Evolutionary conservation across 2,113 vertebrate species (phyloP).

Genomic region (Riparia riparia): DNA sequence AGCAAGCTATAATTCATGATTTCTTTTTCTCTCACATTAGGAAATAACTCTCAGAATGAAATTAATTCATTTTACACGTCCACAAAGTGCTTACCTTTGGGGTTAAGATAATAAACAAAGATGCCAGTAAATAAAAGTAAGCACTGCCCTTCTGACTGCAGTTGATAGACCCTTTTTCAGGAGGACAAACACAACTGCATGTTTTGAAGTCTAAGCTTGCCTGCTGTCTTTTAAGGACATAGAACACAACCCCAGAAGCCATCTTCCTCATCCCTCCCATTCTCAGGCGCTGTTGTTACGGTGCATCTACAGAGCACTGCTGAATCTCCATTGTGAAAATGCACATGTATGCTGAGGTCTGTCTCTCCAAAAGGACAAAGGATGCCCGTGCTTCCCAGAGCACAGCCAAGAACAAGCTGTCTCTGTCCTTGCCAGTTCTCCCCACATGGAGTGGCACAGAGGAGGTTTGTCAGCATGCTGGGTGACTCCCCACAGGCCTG

Average conservation of each 20-base stretch:
- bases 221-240: background rate
- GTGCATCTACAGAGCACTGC: rapidly evolving
- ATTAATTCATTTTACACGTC: background rate
- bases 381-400: rapidly evolving
- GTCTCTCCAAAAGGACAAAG: background rate
- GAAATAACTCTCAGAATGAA: background rate
- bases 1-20: background rate
- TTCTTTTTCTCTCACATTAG: background rate
- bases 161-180: background rate
- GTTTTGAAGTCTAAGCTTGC: background rate
- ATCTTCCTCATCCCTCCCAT: background rate
- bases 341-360: rapidly evolving
- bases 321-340: background rate
- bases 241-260: background rate
- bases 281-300: background rate
- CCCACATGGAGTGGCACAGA: rapidly evolving
- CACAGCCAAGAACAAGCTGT: background rate
- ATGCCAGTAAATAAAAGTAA: background rate
- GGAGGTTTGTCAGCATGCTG: background rate
- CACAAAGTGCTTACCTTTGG: background rate
- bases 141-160: background rate
- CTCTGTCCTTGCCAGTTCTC: background rate
- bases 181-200: background rate
- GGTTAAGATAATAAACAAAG: background rate
- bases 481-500: background rate